Evolutionary conservation across 2,797 vertebrate species (phyloP), one percentile per base, ranked within the genome.

Genomic region (Manis javanica): DNA sequence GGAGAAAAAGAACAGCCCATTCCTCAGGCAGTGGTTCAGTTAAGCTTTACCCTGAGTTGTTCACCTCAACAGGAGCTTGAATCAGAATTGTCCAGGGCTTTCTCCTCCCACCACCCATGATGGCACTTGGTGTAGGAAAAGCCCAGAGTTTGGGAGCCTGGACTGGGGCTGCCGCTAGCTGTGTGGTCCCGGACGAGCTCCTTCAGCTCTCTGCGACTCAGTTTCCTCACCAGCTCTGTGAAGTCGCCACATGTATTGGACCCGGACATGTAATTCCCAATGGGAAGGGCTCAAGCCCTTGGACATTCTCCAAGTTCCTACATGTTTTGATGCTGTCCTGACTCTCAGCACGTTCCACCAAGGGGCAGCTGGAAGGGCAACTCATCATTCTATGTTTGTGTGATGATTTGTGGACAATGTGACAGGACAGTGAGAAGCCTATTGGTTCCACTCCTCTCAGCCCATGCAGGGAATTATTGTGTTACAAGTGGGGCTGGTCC

Each of bases 341-440:
- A 63, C 53, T 69, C 29, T n/a, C 23, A 64, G 64, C 9, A 9
- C 46, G 6, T 19, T 37, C 16, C n/a, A 29, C 42, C 24, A 31
- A 59, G 31, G 53, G 24, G 34, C 26, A 18, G 9, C 42, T 39
- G 34, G 88, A 66, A 29, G 19, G 19, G 39, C 14, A 31, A 51
- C 34, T n/a, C 19, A 8, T 21, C 5, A 18, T 0, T 24, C 14
- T 19, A 5, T 6, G 26, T 34, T 34, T 39, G 23, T 1, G 6
- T n/a, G 42, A 12, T 9, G 51, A 74, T 46, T 88, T 68, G 26
- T 63, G 59, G 89, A 19, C 39, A 23, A 1, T 5, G 19, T 37
- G 63, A 55, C 29, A 14, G 23, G 14, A 18, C 53, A 39, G 0
- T 31, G 37, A 75, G 26, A 78, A 72, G 24, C 8, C 61, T 61